These are phyloP conservation scores for Xerus inauris DNA, from an alignment of 2,113 vertebrate genomes.

Conservation along the genomic window DNA sequence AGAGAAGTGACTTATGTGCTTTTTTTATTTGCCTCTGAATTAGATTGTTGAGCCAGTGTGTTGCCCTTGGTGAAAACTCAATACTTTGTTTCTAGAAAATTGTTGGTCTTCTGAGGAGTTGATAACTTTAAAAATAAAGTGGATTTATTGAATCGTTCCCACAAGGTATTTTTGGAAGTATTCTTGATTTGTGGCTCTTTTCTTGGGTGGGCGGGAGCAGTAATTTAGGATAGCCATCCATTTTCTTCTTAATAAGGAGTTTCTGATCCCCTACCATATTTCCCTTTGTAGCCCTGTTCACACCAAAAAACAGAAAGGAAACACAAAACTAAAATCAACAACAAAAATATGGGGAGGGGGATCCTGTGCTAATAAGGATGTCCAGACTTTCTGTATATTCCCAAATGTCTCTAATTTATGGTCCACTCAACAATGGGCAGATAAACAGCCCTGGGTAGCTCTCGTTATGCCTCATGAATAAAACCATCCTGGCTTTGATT, in stretches of 20 bases:
- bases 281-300: not conserved
- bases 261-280: not conserved
- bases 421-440: not conserved
- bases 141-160: not conserved
- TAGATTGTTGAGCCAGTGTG: not conserved
- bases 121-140: constrained; percentile 27
- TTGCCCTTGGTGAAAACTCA: not conserved
- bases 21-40: not conserved
- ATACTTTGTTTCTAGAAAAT: not conserved
- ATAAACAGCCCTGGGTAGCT: not conserved
- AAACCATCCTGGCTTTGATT: not conserved
- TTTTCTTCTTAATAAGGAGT: constrained; percentile 25
- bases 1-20: not conserved
- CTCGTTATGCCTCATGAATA: not conserved
- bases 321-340: not conserved
- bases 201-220: not conserved
- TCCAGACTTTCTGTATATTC: not conserved
- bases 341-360: too few relatives aligned
- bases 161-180: not conserved
- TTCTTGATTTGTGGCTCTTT: constrained; percentile 4
- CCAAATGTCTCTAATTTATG: constrained; percentile 13
- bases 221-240: not conserved
- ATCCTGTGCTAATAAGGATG: not conserved
- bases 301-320: too few relatives aligned
- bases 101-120: not conserved